Conservation (phyloP, 2,888 invertebrate species). For the Parnassius orleans region DNA sequence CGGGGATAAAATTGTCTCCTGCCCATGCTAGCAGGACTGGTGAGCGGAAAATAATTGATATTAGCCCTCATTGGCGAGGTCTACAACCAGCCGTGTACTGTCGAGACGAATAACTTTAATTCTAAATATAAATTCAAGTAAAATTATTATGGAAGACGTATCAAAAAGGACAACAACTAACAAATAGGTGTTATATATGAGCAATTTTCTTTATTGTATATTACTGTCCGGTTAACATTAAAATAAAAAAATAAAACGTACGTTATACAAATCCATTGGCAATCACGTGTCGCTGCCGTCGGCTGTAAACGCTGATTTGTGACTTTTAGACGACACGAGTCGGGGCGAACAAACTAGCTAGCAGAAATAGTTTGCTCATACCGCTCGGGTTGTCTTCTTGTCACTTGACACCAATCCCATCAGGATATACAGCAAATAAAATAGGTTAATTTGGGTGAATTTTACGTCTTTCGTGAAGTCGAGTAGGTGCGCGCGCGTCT, state of each 20-base stretch:
- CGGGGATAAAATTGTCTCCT: too few relatives aligned
- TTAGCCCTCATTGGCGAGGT: too few relatives aligned
- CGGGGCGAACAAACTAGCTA: conserved; percentile 80
- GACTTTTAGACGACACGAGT: conserved; percentile 75
- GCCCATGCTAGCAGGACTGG: too few relatives aligned
- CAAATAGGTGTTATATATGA: too few relatives aligned
- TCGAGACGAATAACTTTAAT: background rate
- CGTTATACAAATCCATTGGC: background rate
- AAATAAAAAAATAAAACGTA: conserved; percentile 10
- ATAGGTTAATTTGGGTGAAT: conserved; percentile 13
- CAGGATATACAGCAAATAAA: background rate
- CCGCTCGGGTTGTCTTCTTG: conserved; percentile 73
- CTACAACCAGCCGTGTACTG: background rate
- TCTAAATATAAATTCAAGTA: too few relatives aligned
- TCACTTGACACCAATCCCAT: conserved; percentile 43
- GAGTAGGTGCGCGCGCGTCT: conserved; percentile 43
- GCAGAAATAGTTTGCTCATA: conserved; percentile 73
- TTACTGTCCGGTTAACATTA: background rate
- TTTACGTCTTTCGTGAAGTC: conserved; percentile 23
- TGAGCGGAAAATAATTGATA: too few relatives aligned
- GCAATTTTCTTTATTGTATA: background rate
- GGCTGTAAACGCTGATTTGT: conserved; percentile 30
- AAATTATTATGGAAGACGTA: too few relatives aligned
- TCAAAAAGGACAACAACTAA: too few relatives aligned
- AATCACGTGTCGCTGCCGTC: conserved; percentile 10